A percentile compares a stretch with the other conserved stretches of the same genome.
Conservation (phyloP, 2,888 invertebrate genomes). For the Acronicta alni region DNA sequence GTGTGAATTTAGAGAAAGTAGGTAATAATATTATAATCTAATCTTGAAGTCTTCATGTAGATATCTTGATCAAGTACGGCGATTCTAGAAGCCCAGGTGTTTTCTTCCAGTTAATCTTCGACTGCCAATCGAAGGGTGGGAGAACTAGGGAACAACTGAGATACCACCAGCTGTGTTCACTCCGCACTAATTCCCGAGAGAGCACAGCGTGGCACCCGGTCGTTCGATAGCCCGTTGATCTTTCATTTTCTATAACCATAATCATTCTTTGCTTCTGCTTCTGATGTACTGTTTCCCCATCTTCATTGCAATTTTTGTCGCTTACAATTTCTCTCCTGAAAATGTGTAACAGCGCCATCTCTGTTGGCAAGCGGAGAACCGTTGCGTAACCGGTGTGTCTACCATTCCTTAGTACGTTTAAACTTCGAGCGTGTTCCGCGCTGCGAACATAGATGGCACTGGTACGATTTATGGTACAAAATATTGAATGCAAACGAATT, state of each 20-base stretch:
- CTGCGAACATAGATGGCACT: constrained; percentile 67
- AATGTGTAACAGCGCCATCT: constrained; percentile 48
- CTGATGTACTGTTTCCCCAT: background rate
- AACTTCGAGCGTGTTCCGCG: constrained; percentile 33
- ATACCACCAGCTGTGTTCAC: constrained; percentile 99
- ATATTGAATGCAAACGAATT: background rate
- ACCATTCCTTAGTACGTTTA: background rate
- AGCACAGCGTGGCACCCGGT: constrained; percentile 99
- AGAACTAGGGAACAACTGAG: constrained; percentile 94
- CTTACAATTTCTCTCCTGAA: background rate
- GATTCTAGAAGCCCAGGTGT: background rate
- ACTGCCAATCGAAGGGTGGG: constrained; percentile 57
- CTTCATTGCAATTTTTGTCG: background rate
- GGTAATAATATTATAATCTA: background rate
- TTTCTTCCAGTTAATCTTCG: constrained; percentile 6
- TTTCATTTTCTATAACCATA: constrained; percentile 34
- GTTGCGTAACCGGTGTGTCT: constrained; percentile 4
- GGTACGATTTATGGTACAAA: constrained; percentile 12
- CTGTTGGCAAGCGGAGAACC: constrained; percentile 50
- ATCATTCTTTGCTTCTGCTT: background rate
- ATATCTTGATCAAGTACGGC: background rate
- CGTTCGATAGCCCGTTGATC: constrained; percentile 88
- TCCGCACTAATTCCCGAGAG: constrained; percentile 93
- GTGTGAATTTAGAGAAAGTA: constrained; percentile 2
- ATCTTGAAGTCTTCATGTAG: constrained; percentile 1